These are phyloP conservation scores for Lissonota sp. DNA, from an alignment of 2,888 invertebrate species.

Conservation along the genomic window DNA sequence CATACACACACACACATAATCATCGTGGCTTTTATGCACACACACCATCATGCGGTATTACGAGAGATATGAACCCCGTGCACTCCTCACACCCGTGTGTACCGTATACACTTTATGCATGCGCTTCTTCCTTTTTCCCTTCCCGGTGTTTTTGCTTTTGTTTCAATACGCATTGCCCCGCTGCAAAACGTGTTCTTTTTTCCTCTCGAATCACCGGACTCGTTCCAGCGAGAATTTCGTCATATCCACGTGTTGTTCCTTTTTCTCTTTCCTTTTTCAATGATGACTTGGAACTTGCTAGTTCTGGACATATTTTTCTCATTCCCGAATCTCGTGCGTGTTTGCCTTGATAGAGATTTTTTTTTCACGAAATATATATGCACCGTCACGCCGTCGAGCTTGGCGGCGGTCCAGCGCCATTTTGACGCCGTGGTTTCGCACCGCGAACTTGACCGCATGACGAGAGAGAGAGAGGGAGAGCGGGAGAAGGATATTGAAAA, in stretches of 20 bases:
- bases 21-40: constrained; percentile 43
- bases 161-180: constrained; percentile 3
- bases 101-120: constrained; percentile 9
- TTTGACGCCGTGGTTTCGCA: constrained; percentile 63
- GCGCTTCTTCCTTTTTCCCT: constrained; percentile 13
- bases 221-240: constrained; percentile 13
- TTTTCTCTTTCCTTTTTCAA: constrained; percentile 3
- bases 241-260: constrained; percentile 12
- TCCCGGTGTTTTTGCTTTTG: not conserved
- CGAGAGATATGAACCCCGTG: constrained; percentile 35
- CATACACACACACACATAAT: not conserved
- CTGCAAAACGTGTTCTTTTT: not conserved
- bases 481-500: constrained; percentile 4
- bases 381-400: constrained; percentile 38
- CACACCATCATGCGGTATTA: constrained; percentile 46
- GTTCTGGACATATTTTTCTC: not conserved
- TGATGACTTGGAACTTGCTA: not conserved
- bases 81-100: constrained; percentile 30
- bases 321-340: constrained; percentile 15
- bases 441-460: constrained; percentile 28
- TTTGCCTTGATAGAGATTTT: not conserved
- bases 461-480: not conserved
- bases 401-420: constrained; percentile 68
- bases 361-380: constrained; percentile 17
- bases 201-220: not conserved